Evolutionary conservation across 2,888 invertebrate species (phyloP), one percentile per base, ranked within the genome.

Genomic region (Scaptomyza reducta): DNA sequence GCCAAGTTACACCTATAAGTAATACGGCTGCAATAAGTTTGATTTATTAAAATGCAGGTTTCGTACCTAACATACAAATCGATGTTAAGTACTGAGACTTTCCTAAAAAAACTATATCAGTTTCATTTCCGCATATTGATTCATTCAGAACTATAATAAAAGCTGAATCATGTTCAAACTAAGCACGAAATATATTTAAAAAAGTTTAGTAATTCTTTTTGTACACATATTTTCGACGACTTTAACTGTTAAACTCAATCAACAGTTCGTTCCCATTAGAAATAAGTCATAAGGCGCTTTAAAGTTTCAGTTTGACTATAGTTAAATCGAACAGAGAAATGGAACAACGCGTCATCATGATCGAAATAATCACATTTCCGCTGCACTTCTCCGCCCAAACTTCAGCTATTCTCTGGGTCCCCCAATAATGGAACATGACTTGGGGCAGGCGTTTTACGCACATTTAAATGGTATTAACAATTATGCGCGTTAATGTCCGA

Each of bases 381-480:
- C 7, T 27, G 27, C 44, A 66, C 59, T 64, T 77, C 83, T 77
- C 18, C 5, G 3, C 22, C 0, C 35, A 35, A 35, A 6, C 35
- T 35, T 1, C n/a, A 35, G n/a, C n/a, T 7, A 14, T 14, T n/a
- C 56, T 51, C 33, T 50, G 16, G n/a, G n/a, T n/a, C n/a, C 14
- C 3, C 18, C 42, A 73, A 76, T 71, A 67, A 64, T 46, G 53
- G 71, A 71, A 68, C 81, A 79, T 86, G 77, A 79, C 74, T 82
- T 55, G 61, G 68, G 40, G 57, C 53, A 46, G 55, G 51, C 42
- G 45, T 46, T 67, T 67, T 61, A 58, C 49, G 61, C 69, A 70
- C 83, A 87, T 84, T 85, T 85, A 85, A 84, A 85, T 87, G 75
- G 87, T 79, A 77, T 87, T 81, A 77, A 74, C 72, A 79, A 81